phyloP scores from a whole-genome alignment of 2,113 vertebrate genomes.

The Odontesthes bonariensis region DNA sequence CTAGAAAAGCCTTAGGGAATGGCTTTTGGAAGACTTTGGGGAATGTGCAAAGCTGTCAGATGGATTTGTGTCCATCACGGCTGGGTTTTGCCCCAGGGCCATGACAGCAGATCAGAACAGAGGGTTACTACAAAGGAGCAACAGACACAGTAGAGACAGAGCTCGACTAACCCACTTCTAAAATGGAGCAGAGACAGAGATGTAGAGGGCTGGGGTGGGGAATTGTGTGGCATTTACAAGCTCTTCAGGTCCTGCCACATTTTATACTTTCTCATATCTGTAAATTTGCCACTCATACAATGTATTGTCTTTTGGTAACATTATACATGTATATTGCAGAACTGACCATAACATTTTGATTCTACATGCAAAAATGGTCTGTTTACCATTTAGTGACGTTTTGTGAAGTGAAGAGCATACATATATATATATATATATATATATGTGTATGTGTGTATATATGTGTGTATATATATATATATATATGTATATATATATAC shows the following conservation, averaged over 20 bases:
- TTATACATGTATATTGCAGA: no score
- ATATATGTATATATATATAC: no score
- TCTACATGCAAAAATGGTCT: no score
- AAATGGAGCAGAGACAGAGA: conserved; percentile 61
- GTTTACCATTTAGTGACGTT: no score
- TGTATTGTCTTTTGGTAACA: neutral
- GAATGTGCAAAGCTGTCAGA: conserved; percentile 71
- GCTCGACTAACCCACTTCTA: conserved; percentile 69
- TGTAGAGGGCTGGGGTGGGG: neutral
- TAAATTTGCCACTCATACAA: neutral
- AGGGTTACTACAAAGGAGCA: conserved; percentile 69
- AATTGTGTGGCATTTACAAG: conserved; percentile 35
- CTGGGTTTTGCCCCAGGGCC: conserved; percentile 59
- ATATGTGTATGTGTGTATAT: no score
- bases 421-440: neutral
- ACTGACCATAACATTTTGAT: no score
- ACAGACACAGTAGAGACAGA: conserved; percentile 58
- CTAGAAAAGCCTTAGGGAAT: conserved; percentile 63
- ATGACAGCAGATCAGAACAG: conserved; percentile 67
- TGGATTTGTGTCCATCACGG: conserved; percentile 75
- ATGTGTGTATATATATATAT: no score
- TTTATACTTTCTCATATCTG: neutral
- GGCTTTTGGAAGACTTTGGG: conserved; percentile 43
- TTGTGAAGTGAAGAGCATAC: neutral
- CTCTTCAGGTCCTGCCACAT: conserved; percentile 18